Evolutionary conservation across 2,113 vertebrate species (phyloP).

Genomic region (Alaudala cheleensis): DNA sequence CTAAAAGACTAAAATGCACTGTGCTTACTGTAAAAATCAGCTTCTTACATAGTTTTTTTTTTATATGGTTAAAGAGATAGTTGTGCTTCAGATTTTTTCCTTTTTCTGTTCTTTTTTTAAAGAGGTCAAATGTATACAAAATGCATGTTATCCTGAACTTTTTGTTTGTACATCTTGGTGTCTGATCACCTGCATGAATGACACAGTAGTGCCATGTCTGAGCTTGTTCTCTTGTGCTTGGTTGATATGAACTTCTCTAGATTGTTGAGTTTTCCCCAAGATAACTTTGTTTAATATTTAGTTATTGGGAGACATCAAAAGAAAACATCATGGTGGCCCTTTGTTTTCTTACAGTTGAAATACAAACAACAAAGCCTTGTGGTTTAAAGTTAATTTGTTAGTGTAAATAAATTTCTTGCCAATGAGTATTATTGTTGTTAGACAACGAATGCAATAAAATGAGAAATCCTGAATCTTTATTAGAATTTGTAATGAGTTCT

Average conservation of each 20-base stretch:
- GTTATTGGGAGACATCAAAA: constrained; percentile 62
- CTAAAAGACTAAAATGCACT: constrained; percentile 66
- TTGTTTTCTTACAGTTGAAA: constrained; percentile 73
- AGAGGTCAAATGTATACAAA: constrained; percentile 62
- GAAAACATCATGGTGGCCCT: constrained; percentile 57
- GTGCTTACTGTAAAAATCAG: constrained; percentile 70
- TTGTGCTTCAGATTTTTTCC: constrained; percentile 41
- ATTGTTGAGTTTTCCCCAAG: constrained; percentile 56
- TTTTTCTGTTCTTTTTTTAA: neutral
- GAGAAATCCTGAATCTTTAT: constrained; percentile 65
- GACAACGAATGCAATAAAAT: constrained; percentile 87
- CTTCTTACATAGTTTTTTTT: constrained; percentile 65
- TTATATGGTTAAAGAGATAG: constrained; percentile 55
- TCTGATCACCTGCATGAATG: constrained; percentile 81
- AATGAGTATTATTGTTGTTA: constrained; percentile 84
- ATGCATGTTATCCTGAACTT: constrained; percentile 73
- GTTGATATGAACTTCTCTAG: constrained; percentile 71
- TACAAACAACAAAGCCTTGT: constrained; percentile 62
- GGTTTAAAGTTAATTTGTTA: constrained; percentile 76
- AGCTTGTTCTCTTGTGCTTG: constrained; percentile 77
- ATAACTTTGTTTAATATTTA: constrained; percentile 59
- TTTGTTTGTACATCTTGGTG: constrained; percentile 73
- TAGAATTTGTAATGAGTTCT: constrained; percentile 9
- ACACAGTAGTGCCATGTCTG: constrained; percentile 70
- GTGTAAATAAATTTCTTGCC: constrained; percentile 85